Conservation (phyloP, 1,140 invertebrate species). For the Cotesia typhae region DNA sequence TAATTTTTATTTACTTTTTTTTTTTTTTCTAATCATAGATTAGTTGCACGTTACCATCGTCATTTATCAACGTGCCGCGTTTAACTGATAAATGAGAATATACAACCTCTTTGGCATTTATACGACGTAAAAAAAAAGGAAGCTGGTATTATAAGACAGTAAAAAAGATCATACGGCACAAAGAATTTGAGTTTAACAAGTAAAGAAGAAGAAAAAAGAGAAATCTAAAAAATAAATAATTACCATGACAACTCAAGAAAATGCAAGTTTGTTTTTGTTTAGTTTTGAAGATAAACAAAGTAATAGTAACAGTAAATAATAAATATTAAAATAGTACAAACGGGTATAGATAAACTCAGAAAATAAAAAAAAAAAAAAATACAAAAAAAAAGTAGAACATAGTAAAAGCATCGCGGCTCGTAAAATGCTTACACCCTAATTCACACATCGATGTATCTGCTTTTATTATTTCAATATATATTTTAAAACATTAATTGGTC, state of each 20-base stretch:
- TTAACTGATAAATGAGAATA: constrained; percentile 22
- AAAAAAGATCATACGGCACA: not conserved
- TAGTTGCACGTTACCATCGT: constrained; percentile 12
- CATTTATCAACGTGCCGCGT: constrained; percentile 21
- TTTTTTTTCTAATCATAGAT: not conserved
- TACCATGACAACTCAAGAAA: not conserved
- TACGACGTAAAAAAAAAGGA: constrained; percentile 19
- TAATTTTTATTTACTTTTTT: not conserved
- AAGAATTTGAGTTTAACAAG: no score
- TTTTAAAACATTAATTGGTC: constrained; percentile 19
- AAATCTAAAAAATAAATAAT: no score
- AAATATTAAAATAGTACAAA: constrained; percentile 24
- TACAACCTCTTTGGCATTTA: constrained; percentile 34
- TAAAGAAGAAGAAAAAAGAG: no score
- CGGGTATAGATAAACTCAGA: constrained; percentile 10
- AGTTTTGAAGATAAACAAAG: not conserved
- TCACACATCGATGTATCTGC: not conserved
- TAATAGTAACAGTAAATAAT: constrained; percentile 14
- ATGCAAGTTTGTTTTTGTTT: constrained; percentile 25
- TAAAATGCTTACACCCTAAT: no score
- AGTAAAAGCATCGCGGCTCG: not conserved
- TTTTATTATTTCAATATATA: constrained; percentile 1
- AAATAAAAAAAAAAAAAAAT: no score
- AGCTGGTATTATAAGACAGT: constrained; percentile 28
- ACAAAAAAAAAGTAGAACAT: not conserved